Evolutionary conservation across 2,113 vertebrate genomes (phyloP).

Genomic region (Erinaceus europaeus): DNA sequence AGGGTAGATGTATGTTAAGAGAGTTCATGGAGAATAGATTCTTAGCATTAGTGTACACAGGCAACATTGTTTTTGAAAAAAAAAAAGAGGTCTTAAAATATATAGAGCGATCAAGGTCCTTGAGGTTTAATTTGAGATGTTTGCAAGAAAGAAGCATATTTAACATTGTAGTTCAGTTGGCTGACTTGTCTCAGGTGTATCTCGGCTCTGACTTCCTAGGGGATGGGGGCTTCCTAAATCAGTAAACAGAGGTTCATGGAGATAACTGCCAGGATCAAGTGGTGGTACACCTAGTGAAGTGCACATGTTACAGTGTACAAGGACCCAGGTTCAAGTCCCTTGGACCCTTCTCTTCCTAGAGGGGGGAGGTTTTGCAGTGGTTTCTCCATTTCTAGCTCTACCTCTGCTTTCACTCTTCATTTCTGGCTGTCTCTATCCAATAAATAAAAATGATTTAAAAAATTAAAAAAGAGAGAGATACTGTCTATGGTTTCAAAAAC

Average conservation of each 20-base stretch:
- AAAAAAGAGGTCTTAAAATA: background rate
- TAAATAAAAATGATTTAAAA: too few relatives aligned
- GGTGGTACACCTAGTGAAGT: too few relatives aligned
- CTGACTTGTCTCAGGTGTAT: fast-evolving
- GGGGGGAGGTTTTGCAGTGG: too few relatives aligned
- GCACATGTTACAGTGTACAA: too few relatives aligned
- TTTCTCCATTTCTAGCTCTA: too few relatives aligned
- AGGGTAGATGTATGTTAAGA: background rate
- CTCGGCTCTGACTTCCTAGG: background rate
- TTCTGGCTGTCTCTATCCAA: too few relatives aligned
- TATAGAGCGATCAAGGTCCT: background rate
- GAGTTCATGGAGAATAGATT: background rate
- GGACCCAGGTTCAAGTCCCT: too few relatives aligned
- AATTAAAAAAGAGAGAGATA: background rate
- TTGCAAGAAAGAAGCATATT: background rate
- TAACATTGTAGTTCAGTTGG: background rate
- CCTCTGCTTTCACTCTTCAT: too few relatives aligned
- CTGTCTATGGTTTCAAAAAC: background rate
- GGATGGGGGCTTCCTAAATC: background rate
- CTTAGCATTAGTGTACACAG: fast-evolving
- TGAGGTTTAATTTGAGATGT: background rate
- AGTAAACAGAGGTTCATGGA: too few relatives aligned
- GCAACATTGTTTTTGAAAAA: background rate
- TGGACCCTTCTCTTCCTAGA: too few relatives aligned
- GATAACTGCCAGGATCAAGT: too few relatives aligned